Evolutionary conservation across 2,113 vertebrate species (phyloP).

Genomic region (Pelobates fuscus): DNA sequence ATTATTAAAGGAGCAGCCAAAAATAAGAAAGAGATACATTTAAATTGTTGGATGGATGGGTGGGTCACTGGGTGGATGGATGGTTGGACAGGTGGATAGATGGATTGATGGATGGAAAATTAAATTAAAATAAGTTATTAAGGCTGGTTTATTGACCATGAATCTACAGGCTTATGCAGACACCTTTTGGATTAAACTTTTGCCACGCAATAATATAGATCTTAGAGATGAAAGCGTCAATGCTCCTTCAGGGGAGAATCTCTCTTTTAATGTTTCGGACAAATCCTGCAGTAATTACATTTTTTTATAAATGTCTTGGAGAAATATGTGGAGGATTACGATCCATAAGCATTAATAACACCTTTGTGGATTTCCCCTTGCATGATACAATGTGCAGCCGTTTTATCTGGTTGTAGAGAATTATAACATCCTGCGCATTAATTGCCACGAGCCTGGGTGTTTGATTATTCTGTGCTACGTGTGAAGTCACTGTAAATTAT

Average conservation of each 20-base stretch:
- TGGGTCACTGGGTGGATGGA: no score
- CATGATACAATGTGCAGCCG: constrained; percentile 4
- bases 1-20: no score
- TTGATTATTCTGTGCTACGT: constrained; percentile 12
- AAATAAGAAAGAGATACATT: no score
- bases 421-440: constrained; percentile 15
- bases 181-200: background rate
- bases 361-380: constrained; percentile 12
- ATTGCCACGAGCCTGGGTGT: constrained; percentile 2
- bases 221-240: background rate
- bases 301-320: background rate
- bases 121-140: no score
- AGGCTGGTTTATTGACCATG: background rate
- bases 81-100: no score
- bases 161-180: background rate
- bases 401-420: constrained; percentile 7
- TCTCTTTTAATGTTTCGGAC: background rate
- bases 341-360: constrained; percentile 2
- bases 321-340: constrained; percentile 8
- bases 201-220: background rate
- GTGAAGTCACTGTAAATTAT: constrained; percentile 20
- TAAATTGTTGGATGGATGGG: no score
- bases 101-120: no score
- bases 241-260: background rate
- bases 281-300: background rate